Percentiles rank a stretch among this genome's conserved stretches.
Conservation (phyloP, 2,888 invertebrate genomes). For the Tridacna crocea region DNA sequence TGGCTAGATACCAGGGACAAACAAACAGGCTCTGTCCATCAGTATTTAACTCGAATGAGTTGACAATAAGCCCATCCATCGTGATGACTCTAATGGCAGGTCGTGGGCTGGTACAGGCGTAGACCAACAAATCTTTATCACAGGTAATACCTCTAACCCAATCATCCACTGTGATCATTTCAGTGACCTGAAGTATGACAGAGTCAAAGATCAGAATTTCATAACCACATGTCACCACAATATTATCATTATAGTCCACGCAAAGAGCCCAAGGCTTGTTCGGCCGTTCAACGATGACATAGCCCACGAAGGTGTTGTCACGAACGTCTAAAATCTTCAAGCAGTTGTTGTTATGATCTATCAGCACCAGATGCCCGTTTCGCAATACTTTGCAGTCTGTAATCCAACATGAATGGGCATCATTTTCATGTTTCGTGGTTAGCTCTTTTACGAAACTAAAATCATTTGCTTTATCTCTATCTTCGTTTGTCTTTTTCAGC, state of each 20-base stretch:
- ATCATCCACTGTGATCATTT: not conserved
- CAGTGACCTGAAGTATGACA: not conserved
- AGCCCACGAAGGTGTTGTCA: not conserved
- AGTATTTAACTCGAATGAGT: not conserved
- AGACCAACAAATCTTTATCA: constrained; percentile 5
- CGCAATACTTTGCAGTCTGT: not conserved
- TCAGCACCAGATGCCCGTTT: not conserved
- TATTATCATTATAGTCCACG: not conserved
- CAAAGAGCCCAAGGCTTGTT: constrained; percentile 12
- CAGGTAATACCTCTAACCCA: not conserved
- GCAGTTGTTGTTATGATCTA: constrained; percentile 15
- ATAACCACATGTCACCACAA: constrained; percentile 14
- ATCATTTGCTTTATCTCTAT: not conserved
- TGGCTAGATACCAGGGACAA: constrained; percentile 9
- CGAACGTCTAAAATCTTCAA: not conserved
- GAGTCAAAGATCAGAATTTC: not conserved
- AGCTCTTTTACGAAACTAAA: not conserved
- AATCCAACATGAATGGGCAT: constrained; percentile 8
- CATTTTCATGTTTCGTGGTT: not conserved
- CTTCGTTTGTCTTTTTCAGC: not conserved
- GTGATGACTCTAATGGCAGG: not conserved
- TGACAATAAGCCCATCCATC: not conserved
- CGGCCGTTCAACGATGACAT: not conserved
- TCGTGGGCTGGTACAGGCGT: constrained; percentile 1
- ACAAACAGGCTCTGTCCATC: constrained; percentile 13